These are phyloP conservation scores for Siniperca knerii DNA, from an alignment of 2,113 vertebrate species.

Conservation along the genomic window DNA sequence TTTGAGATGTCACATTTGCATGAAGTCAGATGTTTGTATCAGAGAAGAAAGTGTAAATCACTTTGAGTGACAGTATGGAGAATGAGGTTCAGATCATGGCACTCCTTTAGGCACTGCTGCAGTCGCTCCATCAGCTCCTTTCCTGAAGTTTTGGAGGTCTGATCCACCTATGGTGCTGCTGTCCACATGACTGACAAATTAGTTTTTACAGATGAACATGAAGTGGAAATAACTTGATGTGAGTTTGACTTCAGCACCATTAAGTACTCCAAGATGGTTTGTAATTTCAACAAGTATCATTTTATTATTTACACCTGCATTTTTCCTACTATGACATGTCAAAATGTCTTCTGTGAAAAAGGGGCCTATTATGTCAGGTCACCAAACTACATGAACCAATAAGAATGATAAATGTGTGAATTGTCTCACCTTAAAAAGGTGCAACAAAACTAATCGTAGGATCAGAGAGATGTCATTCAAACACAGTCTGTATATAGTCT, in stretches of 20 bases:
- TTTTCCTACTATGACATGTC: no score
- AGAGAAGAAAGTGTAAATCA: background rate
- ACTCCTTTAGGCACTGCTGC: constrained; percentile 42
- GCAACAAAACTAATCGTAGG: no score
- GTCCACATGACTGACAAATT: background rate
- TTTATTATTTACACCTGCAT: no score
- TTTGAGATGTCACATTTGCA: background rate
- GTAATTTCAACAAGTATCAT: background rate
- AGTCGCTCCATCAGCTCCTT: constrained; percentile 1
- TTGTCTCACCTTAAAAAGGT: no score
- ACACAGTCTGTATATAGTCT: no score
- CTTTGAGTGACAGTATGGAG: constrained; percentile 38
- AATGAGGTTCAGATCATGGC: constrained; percentile 11
- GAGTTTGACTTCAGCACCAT: background rate
- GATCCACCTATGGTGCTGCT: background rate
- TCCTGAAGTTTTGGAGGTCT: accelerated
- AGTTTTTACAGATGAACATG: background rate
- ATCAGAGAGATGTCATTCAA: no score
- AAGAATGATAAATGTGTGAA: no score
- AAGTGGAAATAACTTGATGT: background rate
- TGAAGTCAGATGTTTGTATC: background rate
- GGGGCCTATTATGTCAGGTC: no score
- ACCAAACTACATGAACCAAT: no score
- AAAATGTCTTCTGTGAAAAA: no score
- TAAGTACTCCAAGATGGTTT: background rate